Percentiles rank a stretch among this genome's conserved stretches.
Conservation (phyloP, 2,888 invertebrate species). For the Spilosoma lubricipeda region DNA sequence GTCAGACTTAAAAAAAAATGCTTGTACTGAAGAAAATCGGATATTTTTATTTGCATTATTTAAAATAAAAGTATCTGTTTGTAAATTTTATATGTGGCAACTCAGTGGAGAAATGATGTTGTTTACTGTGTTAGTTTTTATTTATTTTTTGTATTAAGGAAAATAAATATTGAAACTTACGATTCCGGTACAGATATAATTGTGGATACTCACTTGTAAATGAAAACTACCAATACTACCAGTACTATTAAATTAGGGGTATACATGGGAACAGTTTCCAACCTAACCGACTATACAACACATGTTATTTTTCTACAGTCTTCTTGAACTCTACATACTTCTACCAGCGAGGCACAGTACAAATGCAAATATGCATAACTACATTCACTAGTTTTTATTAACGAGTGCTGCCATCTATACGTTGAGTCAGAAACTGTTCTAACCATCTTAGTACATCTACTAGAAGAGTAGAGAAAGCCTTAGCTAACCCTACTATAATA, state of each 20-base stretch:
- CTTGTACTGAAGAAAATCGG: background rate
- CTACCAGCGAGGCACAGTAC: too few relatives aligned
- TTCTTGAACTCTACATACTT: too few relatives aligned
- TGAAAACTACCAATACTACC: background rate
- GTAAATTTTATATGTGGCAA: constrained; percentile 22
- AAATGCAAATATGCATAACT: too few relatives aligned
- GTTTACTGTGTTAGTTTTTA: constrained; percentile 41
- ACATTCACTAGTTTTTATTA: too few relatives aligned
- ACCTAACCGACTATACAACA: too few relatives aligned
- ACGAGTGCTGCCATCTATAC: too few relatives aligned
- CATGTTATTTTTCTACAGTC: too few relatives aligned
- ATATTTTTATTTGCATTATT: constrained; percentile 6
- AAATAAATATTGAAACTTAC: constrained; percentile 46
- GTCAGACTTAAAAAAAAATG: constrained; percentile 15
- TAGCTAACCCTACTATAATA: background rate
- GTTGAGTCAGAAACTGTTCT: too few relatives aligned
- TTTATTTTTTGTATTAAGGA: constrained; percentile 45
- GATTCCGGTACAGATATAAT: constrained; percentile 14
- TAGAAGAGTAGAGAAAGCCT: background rate
- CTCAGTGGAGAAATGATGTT: constrained; percentile 24
- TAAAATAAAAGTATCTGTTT: constrained; percentile 1
- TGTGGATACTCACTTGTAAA: constrained; percentile 19
- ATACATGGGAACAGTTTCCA: too few relatives aligned
- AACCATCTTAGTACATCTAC: background rate
- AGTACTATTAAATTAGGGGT: background rate